Base-by-base conservation (phyloP, 1,140 invertebrate genomes). In the Panagrolaimus sp. region DNA sequence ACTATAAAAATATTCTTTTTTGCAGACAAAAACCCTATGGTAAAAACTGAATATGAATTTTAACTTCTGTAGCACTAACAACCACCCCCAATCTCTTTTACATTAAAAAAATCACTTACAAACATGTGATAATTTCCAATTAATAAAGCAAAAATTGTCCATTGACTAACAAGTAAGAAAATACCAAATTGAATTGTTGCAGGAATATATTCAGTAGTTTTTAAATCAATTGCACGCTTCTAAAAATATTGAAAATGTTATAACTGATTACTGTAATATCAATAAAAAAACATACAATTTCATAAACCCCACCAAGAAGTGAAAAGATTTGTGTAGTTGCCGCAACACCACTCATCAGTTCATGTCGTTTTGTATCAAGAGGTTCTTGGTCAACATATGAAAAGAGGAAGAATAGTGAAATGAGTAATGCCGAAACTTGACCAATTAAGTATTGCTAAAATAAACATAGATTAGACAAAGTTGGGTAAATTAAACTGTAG, bases 171-270 rank as follows among this genome's bases (percentile, higher is more conserved):
- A 1, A 81, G 45, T n/a, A 68, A 48, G 66, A 83, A 82, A 31
- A 81, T 73, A 20, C 73, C 80, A 51, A 76, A 81, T 62, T 82
- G 80, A 16, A 81, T 73, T 20, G 62, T 45, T 13, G 80, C 75
- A 51, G 80, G 80, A 20, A 82, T 77, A 65, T 81, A 81, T 66
- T 81, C 80, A 0, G 76, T 81, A 13, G 77, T 79, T 25, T 72
- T 68, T 44, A 83, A 64, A 23, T 65, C 44, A 42, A 81, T 74
- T 5, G 75, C 78, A 38, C 81, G 63, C 38, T 73, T 81, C 79
- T 80, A 51, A 64, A 81, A 72, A 63, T 27, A 63, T 47, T 63
- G 31, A 66, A 14, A 45, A n/a, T n/a, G n/a, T n/a, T n/a, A n/a
- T n/a, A n/a, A n/a, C n/a, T n/a, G n/a, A n/a, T n/a, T n/a, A 48